Evolutionary conservation across 2,113 vertebrate species (phyloP), one percentile per base, ranked within the genome.

Genomic region (Nanorana parkeri): DNA sequence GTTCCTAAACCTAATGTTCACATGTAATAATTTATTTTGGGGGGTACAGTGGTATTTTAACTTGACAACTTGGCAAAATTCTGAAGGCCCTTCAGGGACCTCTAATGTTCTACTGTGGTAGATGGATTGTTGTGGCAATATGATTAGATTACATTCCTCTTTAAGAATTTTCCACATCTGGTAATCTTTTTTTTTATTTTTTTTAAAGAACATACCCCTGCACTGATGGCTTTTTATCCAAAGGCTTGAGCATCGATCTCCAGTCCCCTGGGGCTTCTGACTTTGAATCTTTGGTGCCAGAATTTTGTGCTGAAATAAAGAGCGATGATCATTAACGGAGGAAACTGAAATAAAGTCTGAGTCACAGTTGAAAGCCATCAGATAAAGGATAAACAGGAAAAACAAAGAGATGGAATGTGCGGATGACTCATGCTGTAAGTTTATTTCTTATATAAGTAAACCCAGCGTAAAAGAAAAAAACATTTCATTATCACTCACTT

Each of bases 201-300:
- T 4, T 36, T 47, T 47, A 47, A 11, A 47, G 56, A 8, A 84
- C 89, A 87, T 90, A 96, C 96, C 94, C 96, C 90, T 29, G 89
- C 1, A 78, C n/a, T 0, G 29, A 16, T 0, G 17, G 72, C 28
- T 84, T 86, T 4, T 83, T 87, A 51, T 86, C 86, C 83, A 93
- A 87, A 0, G 93, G 93, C 83, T 92, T 94, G 83, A 94, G 41
- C 16, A 55, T 90, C 17, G 92, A 85, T 80, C 93, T 92, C 94
- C 93, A 94, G 0, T 90, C 90, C 17, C 87, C 88, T 0, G 96
- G 97, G 21, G 88, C 85, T 1, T 93, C 92, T 24, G 78, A 80
- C 0, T 85, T 86, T 51, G 84, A 78, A 55, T 85, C 88, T 67
- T 55, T 60, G 51, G 23, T 10, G 2, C 66, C 77, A 5, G 16